Base-by-base conservation (phyloP, 1,140 invertebrate genomes). In the Bicyclus anynana region DNA sequence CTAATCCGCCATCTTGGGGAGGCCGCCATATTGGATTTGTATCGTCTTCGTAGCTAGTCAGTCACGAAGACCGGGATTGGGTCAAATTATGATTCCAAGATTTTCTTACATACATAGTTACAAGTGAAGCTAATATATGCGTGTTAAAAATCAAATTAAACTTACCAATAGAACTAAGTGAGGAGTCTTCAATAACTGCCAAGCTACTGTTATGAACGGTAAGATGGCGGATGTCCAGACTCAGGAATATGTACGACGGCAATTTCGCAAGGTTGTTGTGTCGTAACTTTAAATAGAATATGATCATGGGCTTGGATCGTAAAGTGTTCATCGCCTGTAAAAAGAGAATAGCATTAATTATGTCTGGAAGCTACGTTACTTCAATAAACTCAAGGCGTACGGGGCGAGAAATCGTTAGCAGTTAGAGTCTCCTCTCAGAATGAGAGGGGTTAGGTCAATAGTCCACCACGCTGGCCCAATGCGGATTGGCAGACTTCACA, bases 171-270 rank as follows among this genome's bases (percentile, higher is more conserved):
- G 95, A 96, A 74, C 94, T 95, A 6, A 97, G 89, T 0, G 95
- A 95, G 9, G 94, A 93, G 77, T 95, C 95, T 76, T 96, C 95
- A 42, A 97, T 93, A n/a, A 95, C 94, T 4, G 94, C 95, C 57
- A 97, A 89, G 69, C 94, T 96, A 77, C 94, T 96, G 77, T 96
- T 96, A 69, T 95, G 94, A 13, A 97, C 95, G 20, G 95, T 96
- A 7, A 97, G 90, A 72, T 97, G 95, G 62, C 94, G 92, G 59
- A 97, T 96, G 70, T 96, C 94, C 65, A 97, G 88, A 5, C 95
- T 95, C n/a, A 96, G 90, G 77, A 97, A 96, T 27, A 97, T 91
- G 75, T 94, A 96, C 7, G 94, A 93, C 37, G 95, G 94, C 40
- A 97, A 89, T 82, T 95, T 96, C 0, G 94, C 93, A 61, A 97